phyloP scores from a whole-genome alignment of 2,797 vertebrate genomes.

The Phaenicophaeus curvirostris region DNA sequence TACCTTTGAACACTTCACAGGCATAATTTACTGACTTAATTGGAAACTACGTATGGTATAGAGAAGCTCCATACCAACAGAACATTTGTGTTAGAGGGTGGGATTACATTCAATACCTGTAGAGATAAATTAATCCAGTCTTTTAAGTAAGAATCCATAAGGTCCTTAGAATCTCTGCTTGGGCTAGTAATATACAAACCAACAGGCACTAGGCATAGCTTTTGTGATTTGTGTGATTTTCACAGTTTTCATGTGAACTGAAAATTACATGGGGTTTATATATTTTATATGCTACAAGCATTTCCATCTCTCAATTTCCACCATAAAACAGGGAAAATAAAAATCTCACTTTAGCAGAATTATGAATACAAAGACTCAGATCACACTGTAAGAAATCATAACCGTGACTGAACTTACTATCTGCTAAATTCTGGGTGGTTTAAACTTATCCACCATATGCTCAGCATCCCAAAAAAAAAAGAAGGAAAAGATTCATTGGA shows the following conservation, averaged over 20 bases:
- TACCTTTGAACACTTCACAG: neutral
- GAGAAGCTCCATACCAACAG: neutral
- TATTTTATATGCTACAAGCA: neutral
- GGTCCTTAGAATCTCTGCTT: neutral
- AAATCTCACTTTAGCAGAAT: neutral
- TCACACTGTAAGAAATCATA: neutral
- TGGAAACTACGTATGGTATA: neutral
- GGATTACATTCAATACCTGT: neutral
- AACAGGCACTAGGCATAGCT: neutral
- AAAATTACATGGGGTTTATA: neutral
- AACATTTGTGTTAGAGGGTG: neutral
- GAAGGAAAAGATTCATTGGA: neutral
- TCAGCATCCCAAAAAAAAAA: neutral
- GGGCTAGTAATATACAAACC: neutral
- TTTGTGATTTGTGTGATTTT: neutral
- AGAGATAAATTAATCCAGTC: neutral
- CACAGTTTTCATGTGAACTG: neutral
- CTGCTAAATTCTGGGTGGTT: neutral
- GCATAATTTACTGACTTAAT: neutral
- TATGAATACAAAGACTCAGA: neutral
- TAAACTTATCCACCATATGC: neutral
- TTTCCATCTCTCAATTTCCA: neutral
- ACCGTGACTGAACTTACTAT: neutral
- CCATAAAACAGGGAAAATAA: neutral
- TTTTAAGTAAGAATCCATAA: neutral